Evolutionary conservation across 2,888 invertebrate genomes (phyloP).

Genomic region (Antheraea assamensis): DNA sequence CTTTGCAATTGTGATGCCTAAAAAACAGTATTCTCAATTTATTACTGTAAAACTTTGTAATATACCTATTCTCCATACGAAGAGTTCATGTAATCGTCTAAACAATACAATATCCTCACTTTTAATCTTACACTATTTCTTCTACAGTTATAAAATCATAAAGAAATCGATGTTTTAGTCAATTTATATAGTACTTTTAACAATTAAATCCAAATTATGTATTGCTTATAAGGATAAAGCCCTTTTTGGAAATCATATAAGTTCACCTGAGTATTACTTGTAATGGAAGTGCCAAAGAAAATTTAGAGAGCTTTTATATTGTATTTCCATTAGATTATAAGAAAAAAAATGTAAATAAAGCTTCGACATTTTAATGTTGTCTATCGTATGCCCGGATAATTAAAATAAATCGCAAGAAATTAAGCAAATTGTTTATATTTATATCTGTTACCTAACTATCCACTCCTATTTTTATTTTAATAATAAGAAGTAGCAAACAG

Average conservation of each 20-base stretch:
- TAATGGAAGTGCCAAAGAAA: slow-evolving; percentile 76
- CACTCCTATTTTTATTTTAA: not conserved
- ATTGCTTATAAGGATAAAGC: not conserved
- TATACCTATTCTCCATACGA: not conserved
- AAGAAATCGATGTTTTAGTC: not conserved
- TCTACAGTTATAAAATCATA: not conserved
- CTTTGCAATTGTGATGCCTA: not conserved
- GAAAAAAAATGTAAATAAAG: slow-evolving; percentile 56
- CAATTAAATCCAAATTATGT: not conserved
- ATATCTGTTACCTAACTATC: not conserved
- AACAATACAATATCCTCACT: not conserved
- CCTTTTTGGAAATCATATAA: slow-evolving; percentile 1
- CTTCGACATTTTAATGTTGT: slow-evolving; percentile 66
- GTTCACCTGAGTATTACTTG: slow-evolving; percentile 41
- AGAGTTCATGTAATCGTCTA: not conserved
- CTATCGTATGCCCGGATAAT: slow-evolving; percentile 63
- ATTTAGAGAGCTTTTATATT: slow-evolving; percentile 73
- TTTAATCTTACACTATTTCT: not conserved
- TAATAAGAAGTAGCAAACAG: too few species aligned
- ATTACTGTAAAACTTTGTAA: not conserved
- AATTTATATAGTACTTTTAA: not conserved
- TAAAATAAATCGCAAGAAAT: slow-evolving; percentile 66
- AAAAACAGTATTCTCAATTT: not conserved
- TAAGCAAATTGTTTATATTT: not conserved
- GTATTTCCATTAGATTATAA: slow-evolving; percentile 52